These are phyloP conservation scores for Pachydiplax longipennis DNA, from an alignment of 2,888 invertebrate species.

Conservation along the genomic window DNA sequence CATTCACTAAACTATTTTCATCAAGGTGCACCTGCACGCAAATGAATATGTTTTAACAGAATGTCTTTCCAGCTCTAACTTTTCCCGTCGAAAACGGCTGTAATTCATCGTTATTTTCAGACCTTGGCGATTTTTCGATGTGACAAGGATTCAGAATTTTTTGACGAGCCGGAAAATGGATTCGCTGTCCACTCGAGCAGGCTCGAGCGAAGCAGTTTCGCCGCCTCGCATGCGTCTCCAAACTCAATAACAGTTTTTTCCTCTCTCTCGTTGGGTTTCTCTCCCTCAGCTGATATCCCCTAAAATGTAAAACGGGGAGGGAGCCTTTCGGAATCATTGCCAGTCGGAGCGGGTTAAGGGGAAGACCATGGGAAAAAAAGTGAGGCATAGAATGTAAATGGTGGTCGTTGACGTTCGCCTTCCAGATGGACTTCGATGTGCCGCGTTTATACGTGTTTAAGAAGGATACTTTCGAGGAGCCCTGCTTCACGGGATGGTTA, in stretches of 20 bases:
- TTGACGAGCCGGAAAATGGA: background rate
- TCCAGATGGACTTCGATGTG: no score
- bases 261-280: background rate
- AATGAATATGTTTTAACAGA: no score
- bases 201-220: background rate
- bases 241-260: background rate
- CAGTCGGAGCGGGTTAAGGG: background rate
- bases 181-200: background rate
- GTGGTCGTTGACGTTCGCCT: background rate
- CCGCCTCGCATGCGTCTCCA: background rate
- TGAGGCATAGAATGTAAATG: background rate
- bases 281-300: background rate
- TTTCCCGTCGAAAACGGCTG: background rate
- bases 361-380: background rate
- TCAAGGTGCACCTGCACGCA: no score
- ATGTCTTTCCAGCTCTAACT: background rate
- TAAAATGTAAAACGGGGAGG: background rate
- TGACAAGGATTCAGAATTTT: background rate
- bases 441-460: no score
- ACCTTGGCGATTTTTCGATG: background rate
- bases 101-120: background rate
- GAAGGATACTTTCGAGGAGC: no score
- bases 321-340: background rate
- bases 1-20: no score
- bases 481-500: no score